Base-by-base conservation (phyloP, 2,113 vertebrate genomes). In the Balaeniceps rex region DNA sequence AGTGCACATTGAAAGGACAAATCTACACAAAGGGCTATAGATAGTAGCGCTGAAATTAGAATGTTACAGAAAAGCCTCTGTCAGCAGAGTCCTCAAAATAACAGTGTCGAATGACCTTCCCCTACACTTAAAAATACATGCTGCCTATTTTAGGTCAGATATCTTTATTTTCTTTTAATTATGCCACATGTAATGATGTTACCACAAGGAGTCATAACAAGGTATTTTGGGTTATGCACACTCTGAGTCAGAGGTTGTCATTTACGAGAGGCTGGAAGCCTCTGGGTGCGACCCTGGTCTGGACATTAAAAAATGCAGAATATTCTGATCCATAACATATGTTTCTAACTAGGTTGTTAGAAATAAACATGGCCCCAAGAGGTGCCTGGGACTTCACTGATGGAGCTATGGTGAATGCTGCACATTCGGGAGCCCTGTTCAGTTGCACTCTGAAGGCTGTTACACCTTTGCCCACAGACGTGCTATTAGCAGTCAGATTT, bases 1-100 rank as follows among this genome's bases (percentile, higher is more conserved):
- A 84, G 91, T 26, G 49, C 69, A 77, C 93, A 74, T 8, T 79
- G 94, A 94, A 96, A 97, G 97, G 97, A 97, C 94, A 91, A 96
- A 92, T 88, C 94, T 80, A 78, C 96, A 95, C 95, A 95, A 97
- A 97, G 92, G 88, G 79, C 95, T 96, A 97, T 95, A 93, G 96
- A 97, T 98, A 94, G 93, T 79, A 97, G 91, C 96, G 64, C 55
- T 90, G 90, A 94, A 95, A 97, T 96, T 96, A 96, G 93, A 95
- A 91, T 70, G 79, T 96, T 90, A 71, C 90, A 97, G 95, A 97
- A 97, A 97, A 95, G 68, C 40, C 44, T 87, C 76, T 93, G 96
- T 98, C 97, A 97, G 97, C 97, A 96, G 33, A 97, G 90, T 94
- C 57, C 91, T 94, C 82, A 95, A 96, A 97, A 94, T 94, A 94